Evolutionary conservation across 2,797 vertebrate genomes (phyloP).

Genomic region (Pantherophis alleghaniensis): DNA sequence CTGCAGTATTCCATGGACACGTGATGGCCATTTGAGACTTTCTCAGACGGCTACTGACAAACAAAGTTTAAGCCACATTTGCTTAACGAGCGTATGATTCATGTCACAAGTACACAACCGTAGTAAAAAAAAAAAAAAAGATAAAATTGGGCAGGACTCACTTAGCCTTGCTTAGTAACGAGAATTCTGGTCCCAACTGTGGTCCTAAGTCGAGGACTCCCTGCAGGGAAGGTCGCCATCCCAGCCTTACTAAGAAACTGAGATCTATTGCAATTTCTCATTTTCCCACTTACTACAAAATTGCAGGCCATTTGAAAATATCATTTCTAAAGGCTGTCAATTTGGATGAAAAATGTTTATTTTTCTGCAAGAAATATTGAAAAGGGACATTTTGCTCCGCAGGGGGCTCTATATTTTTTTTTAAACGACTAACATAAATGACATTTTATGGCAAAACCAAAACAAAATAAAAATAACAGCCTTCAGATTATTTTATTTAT

Average conservation of each 20-base stretch:
- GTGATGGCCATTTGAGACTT: neutral
- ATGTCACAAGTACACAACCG: neutral
- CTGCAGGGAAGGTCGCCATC: neutral
- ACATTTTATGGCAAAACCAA: neutral
- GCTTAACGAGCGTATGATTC: neutral
- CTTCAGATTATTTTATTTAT: neutral
- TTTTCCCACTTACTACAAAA: neutral
- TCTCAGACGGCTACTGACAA: neutral
- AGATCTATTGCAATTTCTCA: slow-evolving; percentile 1
- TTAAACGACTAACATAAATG: neutral
- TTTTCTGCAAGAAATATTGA: neutral
- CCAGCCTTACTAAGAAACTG: neutral
- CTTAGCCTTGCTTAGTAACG: neutral
- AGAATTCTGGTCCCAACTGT: neutral
- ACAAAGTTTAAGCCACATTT: neutral
- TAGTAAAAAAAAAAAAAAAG: neutral
- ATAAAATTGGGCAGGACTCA: neutral
- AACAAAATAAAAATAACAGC: neutral
- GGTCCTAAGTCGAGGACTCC: neutral
- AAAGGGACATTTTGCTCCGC: neutral
- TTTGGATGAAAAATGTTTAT: slow-evolving; percentile 15
- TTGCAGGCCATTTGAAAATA: slow-evolving; percentile 13
- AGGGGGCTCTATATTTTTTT: neutral
- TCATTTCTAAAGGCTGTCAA: slow-evolving; percentile 23
- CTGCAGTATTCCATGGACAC: neutral